phyloP scores from a whole-genome alignment of 2,888 invertebrate genomes.

The Meandrusa payeni region DNA sequence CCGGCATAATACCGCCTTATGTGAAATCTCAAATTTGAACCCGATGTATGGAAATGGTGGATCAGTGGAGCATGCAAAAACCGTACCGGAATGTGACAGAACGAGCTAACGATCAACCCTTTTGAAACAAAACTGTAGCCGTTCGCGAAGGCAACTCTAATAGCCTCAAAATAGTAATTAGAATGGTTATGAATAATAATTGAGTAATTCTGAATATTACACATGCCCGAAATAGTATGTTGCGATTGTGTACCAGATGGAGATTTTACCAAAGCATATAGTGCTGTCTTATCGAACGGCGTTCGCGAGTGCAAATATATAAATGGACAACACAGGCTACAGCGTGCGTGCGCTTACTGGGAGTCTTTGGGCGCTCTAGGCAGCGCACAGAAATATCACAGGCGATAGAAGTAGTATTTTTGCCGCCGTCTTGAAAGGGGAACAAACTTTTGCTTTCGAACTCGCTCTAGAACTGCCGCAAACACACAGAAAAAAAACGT shows the following conservation, averaged over 20 bases:
- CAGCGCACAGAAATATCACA: constrained; percentile 89
- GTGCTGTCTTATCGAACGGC: constrained; percentile 42
- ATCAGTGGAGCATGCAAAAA: constrained; percentile 58
- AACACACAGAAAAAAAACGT: constrained; percentile 70
- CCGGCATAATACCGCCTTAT: no score
- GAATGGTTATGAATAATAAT: no score
- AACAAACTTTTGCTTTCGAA: constrained; percentile 85
- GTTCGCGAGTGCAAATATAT: constrained; percentile 36
- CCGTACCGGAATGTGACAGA: constrained; percentile 57
- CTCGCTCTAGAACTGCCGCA: constrained; percentile 80
- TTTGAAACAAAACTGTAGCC: constrained; percentile 71
- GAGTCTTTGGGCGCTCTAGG: constrained; percentile 63
- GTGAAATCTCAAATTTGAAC: not conserved
- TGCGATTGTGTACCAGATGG: no score
- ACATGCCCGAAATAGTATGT: no score
- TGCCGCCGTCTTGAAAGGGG: constrained; percentile 88
- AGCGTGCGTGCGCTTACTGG: constrained; percentile 75
- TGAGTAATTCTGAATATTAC: no score
- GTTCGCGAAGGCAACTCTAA: constrained; percentile 49
- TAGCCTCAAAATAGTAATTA: no score
- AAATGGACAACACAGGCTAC: constrained; percentile 54
- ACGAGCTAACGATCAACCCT: constrained; percentile 77
- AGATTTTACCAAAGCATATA: not conserved
- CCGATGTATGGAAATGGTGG: constrained; percentile 26
- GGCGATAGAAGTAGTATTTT: constrained; percentile 88